Evolutionary conservation across 2,113 vertebrate genomes (phyloP), one percentile per base, ranked within the genome.

Genomic region (Oriolus oriolus): DNA sequence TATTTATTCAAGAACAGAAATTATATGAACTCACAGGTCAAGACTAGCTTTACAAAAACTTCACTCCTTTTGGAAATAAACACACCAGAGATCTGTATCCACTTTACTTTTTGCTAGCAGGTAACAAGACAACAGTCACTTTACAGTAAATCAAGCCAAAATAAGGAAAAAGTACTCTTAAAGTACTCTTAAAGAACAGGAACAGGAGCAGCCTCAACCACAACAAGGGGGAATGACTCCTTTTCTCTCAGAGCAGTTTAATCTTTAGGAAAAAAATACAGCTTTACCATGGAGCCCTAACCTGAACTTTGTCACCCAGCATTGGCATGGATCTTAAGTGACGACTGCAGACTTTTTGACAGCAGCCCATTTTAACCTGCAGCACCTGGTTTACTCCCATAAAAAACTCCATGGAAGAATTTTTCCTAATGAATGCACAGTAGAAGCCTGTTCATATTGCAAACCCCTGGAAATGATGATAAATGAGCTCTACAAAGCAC

Each of bases 361-460:
- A 97, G 69, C 82, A 80, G 83, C 28, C 56, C 33, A 11, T 91
- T 91, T 83, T 88, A 84, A 93, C 83, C 37, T 82, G 39, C 60
- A 95, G 78, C 50, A 95, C 70, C 76, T 79, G 80, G 76, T 81
- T 52, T 78, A 71, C 44, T 41, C 47, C 56, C 69, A 90, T 56
- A 70, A 76, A 91, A 94, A 93, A 88, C 75, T 82, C 88, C 23
- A 23, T 74, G 50, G 26, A 85, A 97, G 76, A 56, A 37, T 90
- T 91, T 95, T 90, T 94, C 65, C 42, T 92, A 93, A 97, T 91
- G 75, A 95, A 85, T 71, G 59, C 73, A 76, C 41, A 92, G 90
- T 84, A 89, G 95, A 89, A 92, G 83, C 61, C 78, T 92, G 84
- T 95, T 93, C 35, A 2, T 83, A 78, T 69, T 35, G 31, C 23